Evolutionary conservation across 1,140 invertebrate genomes (phyloP).

Genomic region (Argopecten irradians): DNA sequence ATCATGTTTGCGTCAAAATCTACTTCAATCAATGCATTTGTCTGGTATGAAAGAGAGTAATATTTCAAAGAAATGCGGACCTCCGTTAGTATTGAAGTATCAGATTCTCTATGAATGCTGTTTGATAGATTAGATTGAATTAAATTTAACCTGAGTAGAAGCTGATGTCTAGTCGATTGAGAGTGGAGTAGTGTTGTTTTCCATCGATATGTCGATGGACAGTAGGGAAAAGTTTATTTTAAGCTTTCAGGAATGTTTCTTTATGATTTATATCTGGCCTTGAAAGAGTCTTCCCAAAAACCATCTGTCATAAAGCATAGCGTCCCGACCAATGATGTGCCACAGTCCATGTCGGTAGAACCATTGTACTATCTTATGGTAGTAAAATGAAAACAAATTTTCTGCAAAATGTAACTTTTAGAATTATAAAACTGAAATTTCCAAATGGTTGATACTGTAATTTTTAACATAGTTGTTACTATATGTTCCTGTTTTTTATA

Average conservation of each 20-base stretch:
- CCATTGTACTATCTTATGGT: neutral
- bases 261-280: neutral
- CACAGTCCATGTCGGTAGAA: neutral
- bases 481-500: no score
- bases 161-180: slow-evolving; percentile 7
- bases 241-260: neutral
- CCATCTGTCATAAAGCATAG: neutral
- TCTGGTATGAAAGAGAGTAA: neutral
- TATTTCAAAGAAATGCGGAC: neutral
- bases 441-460: no score
- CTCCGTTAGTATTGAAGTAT: neutral
- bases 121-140: neutral
- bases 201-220: neutral
- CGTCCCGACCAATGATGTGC: neutral
- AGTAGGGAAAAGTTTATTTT: neutral
- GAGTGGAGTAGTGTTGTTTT: neutral
- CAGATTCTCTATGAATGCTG: neutral
- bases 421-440: no score
- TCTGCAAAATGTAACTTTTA: no score
- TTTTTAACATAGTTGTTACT: no score
- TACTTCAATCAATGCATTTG: neutral
- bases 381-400: no score
- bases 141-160: neutral
- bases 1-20: neutral
- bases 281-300: neutral